Percentiles rank a stretch among this genome's conserved stretches.
Conservation (phyloP, 2,113 vertebrate genomes). For the Leucosticte australis region DNA sequence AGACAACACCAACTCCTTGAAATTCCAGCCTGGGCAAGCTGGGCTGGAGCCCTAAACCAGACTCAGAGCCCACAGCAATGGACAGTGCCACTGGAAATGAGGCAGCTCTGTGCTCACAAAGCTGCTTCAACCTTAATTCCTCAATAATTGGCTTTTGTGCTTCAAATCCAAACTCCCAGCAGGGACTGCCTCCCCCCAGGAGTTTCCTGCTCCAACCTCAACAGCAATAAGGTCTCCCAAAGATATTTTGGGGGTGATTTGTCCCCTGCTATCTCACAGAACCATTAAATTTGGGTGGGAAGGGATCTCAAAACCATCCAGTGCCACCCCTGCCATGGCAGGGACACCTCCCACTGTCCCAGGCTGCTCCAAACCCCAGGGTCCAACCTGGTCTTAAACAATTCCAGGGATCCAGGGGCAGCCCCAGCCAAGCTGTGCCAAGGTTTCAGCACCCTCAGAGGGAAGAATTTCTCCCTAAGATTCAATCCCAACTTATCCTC, state of each 20-base stretch:
- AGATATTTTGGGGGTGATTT: not conserved
- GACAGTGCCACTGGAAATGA: not conserved
- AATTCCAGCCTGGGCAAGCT: not conserved
- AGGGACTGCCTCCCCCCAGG: not conserved
- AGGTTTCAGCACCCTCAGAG: not conserved
- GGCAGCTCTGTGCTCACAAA: not conserved
- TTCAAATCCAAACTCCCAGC: not conserved
- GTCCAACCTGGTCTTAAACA: not conserved
- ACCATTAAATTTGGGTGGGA: not conserved
- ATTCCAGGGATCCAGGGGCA: not conserved
- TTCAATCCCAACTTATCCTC: not conserved
- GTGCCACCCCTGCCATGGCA: not conserved
- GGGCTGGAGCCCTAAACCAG: not conserved
- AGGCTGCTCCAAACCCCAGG: not conserved
- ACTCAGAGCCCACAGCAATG: not conserved
- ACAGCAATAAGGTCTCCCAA: fast-evolving
- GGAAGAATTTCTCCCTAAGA: not conserved
- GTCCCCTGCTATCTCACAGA: not conserved
- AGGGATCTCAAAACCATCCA: not conserved
- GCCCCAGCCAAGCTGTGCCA: not conserved
- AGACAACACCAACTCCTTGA: not conserved
- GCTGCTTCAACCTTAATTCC: not conserved
- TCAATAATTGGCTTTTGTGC: not conserved
- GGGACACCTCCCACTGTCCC: not conserved
- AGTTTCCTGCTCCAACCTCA: not conserved